Evolutionary conservation across 2,888 invertebrate species (phyloP).

Genomic region (Zootermopsis nevadensis): DNA sequence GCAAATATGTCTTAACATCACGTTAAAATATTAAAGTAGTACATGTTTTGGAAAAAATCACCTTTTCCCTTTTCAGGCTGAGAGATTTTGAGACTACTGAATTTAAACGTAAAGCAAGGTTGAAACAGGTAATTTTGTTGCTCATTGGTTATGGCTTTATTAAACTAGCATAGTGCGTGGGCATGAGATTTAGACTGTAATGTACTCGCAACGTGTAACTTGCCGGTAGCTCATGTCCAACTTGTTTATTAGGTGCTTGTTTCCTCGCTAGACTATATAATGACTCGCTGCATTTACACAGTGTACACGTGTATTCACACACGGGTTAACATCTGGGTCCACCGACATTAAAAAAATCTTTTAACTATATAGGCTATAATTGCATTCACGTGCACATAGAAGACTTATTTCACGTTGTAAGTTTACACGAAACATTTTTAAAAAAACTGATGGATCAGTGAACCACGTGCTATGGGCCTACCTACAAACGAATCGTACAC

Average conservation of each 20-base stretch:
- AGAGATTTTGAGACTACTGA: background rate
- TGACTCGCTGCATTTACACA: conserved; percentile 20
- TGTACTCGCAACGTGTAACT: conserved; percentile 16
- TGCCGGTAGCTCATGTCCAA: conserved; percentile 17
- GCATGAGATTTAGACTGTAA: conserved; percentile 18
- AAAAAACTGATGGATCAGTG: too few species aligned
- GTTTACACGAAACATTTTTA: too few species aligned
- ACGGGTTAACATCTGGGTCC: background rate
- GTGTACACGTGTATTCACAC: background rate
- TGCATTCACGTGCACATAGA: background rate
- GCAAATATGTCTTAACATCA: too few species aligned
- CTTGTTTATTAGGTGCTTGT: conserved; percentile 26
- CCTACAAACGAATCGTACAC: too few species aligned
- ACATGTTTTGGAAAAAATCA: background rate
- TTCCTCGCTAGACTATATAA: conserved; percentile 7
- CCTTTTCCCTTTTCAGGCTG: background rate
- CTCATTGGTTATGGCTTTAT: conserved; percentile 32
- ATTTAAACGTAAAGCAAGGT: background rate
- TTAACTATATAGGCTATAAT: background rate
- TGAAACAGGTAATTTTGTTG: background rate
- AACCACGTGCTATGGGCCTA: too few species aligned
- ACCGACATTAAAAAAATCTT: conserved; percentile 1
- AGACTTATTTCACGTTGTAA: too few species aligned
- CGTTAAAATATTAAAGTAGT: too few species aligned
- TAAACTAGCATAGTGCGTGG: conserved; percentile 24